Evolutionary conservation across 2,888 invertebrate genomes (phyloP).

Genomic region (Rhagium mordax): DNA sequence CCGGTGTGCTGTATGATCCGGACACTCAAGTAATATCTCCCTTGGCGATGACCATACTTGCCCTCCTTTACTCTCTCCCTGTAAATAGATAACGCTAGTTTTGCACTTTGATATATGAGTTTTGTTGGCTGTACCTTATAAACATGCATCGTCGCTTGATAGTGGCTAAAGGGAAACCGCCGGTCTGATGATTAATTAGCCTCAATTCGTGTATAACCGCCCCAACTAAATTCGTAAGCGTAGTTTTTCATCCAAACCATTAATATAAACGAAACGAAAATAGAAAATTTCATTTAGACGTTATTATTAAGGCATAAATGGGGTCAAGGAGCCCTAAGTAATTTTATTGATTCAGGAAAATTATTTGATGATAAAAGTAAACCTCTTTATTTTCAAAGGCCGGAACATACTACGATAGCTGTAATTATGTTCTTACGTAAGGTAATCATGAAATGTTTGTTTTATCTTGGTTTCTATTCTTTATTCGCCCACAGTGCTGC

Average conservation of each 20-base stretch:
- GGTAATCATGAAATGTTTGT: neutral
- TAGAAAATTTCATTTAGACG: slow-evolving; percentile 10
- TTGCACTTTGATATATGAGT: slow-evolving; percentile 26
- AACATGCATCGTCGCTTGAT: neutral
- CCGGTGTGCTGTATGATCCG: slow-evolving; percentile 57
- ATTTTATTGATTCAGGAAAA: slow-evolving; percentile 9
- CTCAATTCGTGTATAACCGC: slow-evolving; percentile 3
- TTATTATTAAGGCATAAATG: slow-evolving; percentile 3
- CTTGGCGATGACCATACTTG: slow-evolving; percentile 38
- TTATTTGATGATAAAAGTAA: slow-evolving; percentile 19
- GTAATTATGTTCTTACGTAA: neutral
- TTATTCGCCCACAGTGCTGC: too few species aligned
- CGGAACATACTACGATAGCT: neutral
- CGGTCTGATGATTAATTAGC: slow-evolving; percentile 11
- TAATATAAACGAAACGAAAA: slow-evolving; percentile 16
- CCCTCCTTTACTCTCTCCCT: neutral
- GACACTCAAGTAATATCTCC: slow-evolving; percentile 61
- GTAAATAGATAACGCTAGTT: slow-evolving; percentile 20
- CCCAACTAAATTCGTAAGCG: slow-evolving; percentile 10
- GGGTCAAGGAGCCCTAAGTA: slow-evolving; percentile 9
- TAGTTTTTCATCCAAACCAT: slow-evolving; percentile 2
- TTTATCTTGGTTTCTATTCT: neutral
- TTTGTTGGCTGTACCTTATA: neutral
- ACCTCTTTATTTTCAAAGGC: neutral
- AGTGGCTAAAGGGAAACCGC: neutral